phyloP scores from a whole-genome alignment of 2,797 vertebrate genomes.

The Ceryle rudis region DNA sequence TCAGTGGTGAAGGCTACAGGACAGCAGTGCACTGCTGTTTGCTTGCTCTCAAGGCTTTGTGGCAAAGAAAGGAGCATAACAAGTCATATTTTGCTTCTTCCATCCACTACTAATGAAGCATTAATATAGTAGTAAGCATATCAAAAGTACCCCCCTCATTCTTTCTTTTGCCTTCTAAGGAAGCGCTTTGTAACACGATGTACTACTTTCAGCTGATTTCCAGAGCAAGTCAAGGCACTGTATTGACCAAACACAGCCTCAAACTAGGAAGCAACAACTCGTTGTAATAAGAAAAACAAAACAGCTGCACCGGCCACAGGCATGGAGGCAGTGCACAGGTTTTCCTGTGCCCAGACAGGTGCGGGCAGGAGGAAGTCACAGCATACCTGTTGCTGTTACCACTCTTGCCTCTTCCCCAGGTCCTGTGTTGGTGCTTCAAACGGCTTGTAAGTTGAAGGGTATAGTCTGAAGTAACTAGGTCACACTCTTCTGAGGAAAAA shows the following conservation, averaged over 20 bases:
- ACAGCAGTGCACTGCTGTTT: not conserved
- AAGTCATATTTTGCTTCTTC: not conserved
- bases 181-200: not conserved
- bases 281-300: rapidly evolving
- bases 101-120: not conserved
- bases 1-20: not conserved
- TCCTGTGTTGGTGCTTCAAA: not conserved
- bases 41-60: not conserved
- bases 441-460: rapidly evolving
- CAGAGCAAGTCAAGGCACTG: not conserved
- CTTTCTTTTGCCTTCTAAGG: not conserved
- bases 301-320: not conserved
- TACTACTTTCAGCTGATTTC: not conserved
- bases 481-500: too few species aligned
- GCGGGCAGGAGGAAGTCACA: not conserved
- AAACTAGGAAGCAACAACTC: not conserved
- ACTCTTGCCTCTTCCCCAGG: not conserved
- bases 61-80: not conserved
- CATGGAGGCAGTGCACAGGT: not conserved
- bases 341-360: not conserved
- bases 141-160: not conserved
- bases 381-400: not conserved
- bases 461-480: too few species aligned
- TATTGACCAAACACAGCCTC: not conserved
- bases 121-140: not conserved